phyloP scores from a whole-genome alignment of 2,888 invertebrate genomes.

The Drosophila ustulata region DNA sequence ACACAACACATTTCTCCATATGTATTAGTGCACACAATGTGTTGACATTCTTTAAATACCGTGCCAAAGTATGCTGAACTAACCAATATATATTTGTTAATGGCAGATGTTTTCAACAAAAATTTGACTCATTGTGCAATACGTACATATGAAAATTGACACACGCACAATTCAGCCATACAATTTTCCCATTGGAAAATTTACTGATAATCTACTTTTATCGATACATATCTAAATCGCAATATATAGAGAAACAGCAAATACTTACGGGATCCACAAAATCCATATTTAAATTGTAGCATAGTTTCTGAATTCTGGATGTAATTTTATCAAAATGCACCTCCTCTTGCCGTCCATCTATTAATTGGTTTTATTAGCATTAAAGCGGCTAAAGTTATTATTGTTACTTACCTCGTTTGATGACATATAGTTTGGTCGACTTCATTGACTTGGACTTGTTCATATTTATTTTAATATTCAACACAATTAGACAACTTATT shows the following conservation, averaged over 20 bases:
- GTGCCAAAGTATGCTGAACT: no score
- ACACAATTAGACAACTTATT: neutral
- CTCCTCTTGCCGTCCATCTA: constrained; percentile 95
- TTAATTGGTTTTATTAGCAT: constrained; percentile 37
- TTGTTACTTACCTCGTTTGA: constrained; percentile 85
- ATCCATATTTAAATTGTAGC: constrained; percentile 97
- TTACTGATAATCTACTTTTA: neutral
- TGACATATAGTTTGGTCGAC: constrained; percentile 83
- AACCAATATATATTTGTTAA: neutral
- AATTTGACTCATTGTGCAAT: neutral
- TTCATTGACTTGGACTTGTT: constrained; percentile 43
- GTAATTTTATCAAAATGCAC: constrained; percentile 99
- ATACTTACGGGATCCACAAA: constrained; percentile 96
- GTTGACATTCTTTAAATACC: neutral
- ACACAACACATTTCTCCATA: neutral
- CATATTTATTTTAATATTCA: constrained; percentile 29
- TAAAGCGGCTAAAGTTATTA: no score
- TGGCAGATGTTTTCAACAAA: neutral
- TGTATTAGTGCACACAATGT: neutral
- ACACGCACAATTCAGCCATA: neutral
- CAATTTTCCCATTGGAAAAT: neutral
- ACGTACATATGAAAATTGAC: neutral
- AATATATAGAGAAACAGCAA: neutral
- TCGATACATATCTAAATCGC: neutral
- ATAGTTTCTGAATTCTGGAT: constrained; percentile 96